These are phyloP conservation scores for Scolanthus callimorphus DNA, from an alignment of 92 coral and sea anemone genomes.

Conservation along the genomic window DNA sequence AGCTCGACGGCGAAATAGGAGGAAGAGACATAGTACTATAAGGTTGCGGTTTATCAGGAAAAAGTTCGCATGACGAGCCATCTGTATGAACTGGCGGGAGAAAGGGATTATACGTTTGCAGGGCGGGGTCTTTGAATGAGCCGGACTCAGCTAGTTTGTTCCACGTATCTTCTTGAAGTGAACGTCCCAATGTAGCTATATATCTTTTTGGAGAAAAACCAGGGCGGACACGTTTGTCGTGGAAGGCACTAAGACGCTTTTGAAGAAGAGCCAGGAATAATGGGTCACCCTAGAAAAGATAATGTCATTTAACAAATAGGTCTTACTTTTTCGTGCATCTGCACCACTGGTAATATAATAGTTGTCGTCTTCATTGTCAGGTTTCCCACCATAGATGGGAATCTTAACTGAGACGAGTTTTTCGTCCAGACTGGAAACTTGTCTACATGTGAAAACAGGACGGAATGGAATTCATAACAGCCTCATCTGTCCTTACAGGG, in stretches of 20 bases:
- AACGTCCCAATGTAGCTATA: slow-evolving; percentile 75
- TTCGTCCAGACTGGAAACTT: no score
- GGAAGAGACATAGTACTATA: slow-evolving; percentile 97
- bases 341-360: no score
- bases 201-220: slow-evolving; percentile 98
- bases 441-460: no score
- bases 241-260: slow-evolving; percentile 67
- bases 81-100: slow-evolving; percentile 44
- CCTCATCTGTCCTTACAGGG: no score
- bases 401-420: no score
- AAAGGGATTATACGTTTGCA: slow-evolving; percentile 43
- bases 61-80: slow-evolving; percentile 32
- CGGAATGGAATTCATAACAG: no score
- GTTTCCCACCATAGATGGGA: no score
- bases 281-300: slow-evolving; percentile 84
- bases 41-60: slow-evolving; percentile 87
- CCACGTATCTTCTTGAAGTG: slow-evolving; percentile 83
- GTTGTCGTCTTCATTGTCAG: no score
- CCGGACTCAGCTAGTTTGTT: slow-evolving; percentile 72
- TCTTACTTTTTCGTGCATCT: no score
- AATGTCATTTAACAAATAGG: no score
- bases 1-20: slow-evolving; percentile 94
- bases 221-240: slow-evolving; percentile 77
- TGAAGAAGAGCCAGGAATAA: slow-evolving; percentile 83
- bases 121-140: slow-evolving; percentile 65